Evolutionary conservation across 2,113 vertebrate species (phyloP).

Genomic region (Hemicordylus capensis): DNA sequence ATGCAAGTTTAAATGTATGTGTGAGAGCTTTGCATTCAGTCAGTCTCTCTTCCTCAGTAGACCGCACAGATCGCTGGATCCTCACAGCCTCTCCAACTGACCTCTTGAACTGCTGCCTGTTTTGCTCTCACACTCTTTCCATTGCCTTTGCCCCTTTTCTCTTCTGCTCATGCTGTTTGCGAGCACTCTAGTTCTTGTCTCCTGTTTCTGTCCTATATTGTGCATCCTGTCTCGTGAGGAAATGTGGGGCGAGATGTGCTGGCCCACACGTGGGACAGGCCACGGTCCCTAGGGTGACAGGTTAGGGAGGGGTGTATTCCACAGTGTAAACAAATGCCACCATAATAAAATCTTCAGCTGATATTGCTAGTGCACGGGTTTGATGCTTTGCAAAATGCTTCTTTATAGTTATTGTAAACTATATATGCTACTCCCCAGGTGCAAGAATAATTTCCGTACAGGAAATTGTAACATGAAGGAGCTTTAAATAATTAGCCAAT

Average conservation of each 20-base stretch:
- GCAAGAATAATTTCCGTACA: neutral
- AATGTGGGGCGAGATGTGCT: neutral
- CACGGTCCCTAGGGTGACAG: neutral
- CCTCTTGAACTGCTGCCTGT: neutral
- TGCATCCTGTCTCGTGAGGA: neutral
- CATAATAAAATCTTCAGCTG: neutral
- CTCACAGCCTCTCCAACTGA: neutral
- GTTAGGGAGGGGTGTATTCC: neutral
- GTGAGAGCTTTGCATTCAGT: neutral
- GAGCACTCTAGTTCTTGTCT: neutral
- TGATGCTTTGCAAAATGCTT: neutral
- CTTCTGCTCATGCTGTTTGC: neutral
- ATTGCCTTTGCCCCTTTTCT: neutral
- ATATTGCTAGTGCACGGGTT: neutral
- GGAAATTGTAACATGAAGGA: neutral
- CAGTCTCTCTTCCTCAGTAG: neutral
- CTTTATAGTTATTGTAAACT: neutral
- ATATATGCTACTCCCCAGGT: neutral
- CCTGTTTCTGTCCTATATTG: neutral
- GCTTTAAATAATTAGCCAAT: neutral
- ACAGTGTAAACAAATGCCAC: neutral
- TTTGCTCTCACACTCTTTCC: neutral
- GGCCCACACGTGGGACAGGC: neutral
- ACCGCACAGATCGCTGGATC: neutral
- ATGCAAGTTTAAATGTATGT: neutral